Percentiles rank a stretch among this genome's conserved stretches.
Conservation (phyloP, 30 jellyfish, hydroid and myxozoan species). For the Hydractinia echinata region DNA sequence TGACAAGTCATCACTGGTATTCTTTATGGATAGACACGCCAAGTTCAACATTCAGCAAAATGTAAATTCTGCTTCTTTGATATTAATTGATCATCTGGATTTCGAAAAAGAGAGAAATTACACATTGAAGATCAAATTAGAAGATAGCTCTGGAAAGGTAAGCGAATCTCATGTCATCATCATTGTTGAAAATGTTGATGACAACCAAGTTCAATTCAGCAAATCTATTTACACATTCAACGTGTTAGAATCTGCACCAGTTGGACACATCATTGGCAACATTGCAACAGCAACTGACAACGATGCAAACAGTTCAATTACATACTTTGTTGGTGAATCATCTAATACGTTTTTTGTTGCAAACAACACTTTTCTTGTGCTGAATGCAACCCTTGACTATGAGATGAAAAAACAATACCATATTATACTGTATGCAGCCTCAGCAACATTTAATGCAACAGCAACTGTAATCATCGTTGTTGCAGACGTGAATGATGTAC, state of each 20-base stretch:
- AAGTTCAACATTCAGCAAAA: not conserved
- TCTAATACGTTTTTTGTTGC: not conserved
- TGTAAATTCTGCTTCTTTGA: not conserved
- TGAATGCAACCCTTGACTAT: not conserved
- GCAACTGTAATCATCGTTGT: not conserved
- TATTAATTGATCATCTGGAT: not conserved
- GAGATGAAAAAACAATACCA: not conserved
- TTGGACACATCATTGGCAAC: not conserved
- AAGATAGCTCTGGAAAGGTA: not conserved
- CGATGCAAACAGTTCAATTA: not conserved
- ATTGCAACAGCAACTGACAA: not conserved
- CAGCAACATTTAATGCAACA: not conserved
- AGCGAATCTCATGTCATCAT: not conserved
- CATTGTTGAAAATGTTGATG: slow-evolving; percentile 10
- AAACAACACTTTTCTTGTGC: not conserved
- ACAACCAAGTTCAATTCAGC: not conserved
- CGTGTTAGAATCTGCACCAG: not conserved
- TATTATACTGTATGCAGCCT: not conserved
- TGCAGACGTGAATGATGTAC: slow-evolving; percentile 8
- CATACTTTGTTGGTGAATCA: not conserved
- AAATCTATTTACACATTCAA: slow-evolving; percentile 7
- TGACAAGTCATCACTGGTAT: not conserved
- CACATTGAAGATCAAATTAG: not conserved
- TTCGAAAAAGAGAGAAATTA: not conserved
- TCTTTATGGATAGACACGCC: not conserved